Conservation (phyloP, 2,888 invertebrate species). For the Achlya flavicornis region DNA sequence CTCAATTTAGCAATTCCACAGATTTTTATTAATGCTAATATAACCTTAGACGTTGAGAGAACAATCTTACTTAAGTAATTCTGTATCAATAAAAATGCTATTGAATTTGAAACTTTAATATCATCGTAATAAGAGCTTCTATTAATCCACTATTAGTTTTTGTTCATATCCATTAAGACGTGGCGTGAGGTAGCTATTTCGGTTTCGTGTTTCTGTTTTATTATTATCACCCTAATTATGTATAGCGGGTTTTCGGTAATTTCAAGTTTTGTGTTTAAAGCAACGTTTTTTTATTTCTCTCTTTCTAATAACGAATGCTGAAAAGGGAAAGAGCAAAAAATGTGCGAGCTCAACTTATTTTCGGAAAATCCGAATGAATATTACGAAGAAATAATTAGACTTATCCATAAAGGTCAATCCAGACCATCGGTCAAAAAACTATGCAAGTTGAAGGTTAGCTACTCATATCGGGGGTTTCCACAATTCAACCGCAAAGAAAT, state of each 20-base stretch:
- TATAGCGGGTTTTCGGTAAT: background rate
- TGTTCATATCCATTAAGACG: conserved; percentile 45
- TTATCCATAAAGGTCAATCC: too few relatives aligned
- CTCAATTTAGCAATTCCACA: too few relatives aligned
- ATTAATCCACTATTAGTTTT: conserved; percentile 31
- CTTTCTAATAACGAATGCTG: too few relatives aligned
- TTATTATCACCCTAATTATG: conserved; percentile 42
- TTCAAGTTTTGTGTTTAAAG: background rate
- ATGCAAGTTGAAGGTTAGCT: too few relatives aligned
- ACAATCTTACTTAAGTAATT: background rate
- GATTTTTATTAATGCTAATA: background rate
- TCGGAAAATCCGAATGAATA: too few relatives aligned
- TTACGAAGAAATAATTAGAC: too few relatives aligned
- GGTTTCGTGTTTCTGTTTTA: conserved; percentile 48
- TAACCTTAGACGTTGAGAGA: background rate
- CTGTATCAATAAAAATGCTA: background rate
- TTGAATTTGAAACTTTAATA: background rate
- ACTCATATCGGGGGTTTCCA: too few relatives aligned
- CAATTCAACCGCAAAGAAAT: too few relatives aligned
- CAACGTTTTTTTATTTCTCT: too few relatives aligned
- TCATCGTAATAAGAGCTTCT: conserved; percentile 21
- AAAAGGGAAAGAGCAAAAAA: too few relatives aligned
- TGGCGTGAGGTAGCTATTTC: conserved; percentile 51
- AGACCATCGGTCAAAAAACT: too few relatives aligned
- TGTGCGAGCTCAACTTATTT: too few relatives aligned